Percentiles rank a stretch among this genome's conserved stretches.
Evolutionary conservation across 2,888 invertebrate genomes (phyloP).

Genomic region (Drosophila helvetica): DNA sequence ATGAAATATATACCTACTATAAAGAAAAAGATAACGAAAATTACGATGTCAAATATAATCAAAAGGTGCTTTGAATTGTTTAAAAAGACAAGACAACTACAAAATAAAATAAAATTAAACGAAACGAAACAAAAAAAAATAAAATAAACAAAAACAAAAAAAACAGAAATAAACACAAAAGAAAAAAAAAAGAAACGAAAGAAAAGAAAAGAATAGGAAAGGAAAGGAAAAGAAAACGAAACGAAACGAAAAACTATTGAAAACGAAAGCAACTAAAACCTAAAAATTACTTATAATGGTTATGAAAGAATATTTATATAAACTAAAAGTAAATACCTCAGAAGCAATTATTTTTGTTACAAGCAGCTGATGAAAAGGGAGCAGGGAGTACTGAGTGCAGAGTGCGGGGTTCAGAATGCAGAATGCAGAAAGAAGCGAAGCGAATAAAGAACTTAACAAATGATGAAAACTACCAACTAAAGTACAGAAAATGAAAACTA

Average conservation of each 20-base stretch:
- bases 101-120: slow-evolving; percentile 41
- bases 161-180: slow-evolving; percentile 43
- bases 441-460: slow-evolving; percentile 51
- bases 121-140: slow-evolving; percentile 41
- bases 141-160: slow-evolving; percentile 31
- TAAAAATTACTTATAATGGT: slow-evolving; percentile 70
- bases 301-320: slow-evolving; percentile 74
- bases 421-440: slow-evolving; percentile 16
- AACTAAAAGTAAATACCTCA: slow-evolving; percentile 80
- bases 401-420: not conserved
- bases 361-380: slow-evolving; percentile 56
- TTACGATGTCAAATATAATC: slow-evolving; percentile 79
- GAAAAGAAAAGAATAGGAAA: slow-evolving; percentile 46
- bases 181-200: slow-evolving; percentile 41
- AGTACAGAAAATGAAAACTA: slow-evolving; percentile 60
- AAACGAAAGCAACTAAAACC: slow-evolving; percentile 66
- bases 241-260: slow-evolving; percentile 62
- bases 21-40: slow-evolving; percentile 46
- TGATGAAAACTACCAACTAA: slow-evolving; percentile 58
- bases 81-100: slow-evolving; percentile 72
- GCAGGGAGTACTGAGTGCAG: slow-evolving; percentile 23
- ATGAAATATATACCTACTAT: slow-evolving; percentile 21
- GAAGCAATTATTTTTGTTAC: slow-evolving; percentile 80
- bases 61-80: slow-evolving; percentile 82
- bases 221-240: slow-evolving; percentile 41